Base-by-base conservation (phyloP, 2,797 vertebrate species). In the Acanthurus leucopareius region DNA sequence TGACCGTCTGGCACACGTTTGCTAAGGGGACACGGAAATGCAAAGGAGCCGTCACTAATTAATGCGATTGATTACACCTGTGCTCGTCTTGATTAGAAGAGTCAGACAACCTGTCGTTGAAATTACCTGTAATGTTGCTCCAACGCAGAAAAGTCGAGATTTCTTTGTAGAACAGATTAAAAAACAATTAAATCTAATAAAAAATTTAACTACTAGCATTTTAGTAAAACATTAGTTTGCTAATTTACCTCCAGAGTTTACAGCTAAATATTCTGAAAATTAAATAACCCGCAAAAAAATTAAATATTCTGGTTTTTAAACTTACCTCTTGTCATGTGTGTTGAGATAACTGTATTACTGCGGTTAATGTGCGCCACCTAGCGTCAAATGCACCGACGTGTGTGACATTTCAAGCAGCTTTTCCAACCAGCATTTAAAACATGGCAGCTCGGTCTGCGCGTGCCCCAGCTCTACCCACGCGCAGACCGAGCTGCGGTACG, bases 281-380 rank as follows among this genome's bases (percentile, higher is more conserved):
- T 14, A 60, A 54, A 2, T 1, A 15, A 10, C 6, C 15, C 1
- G 8, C 59, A 32, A 7, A 35, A 56, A 38, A 42, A 17, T 19
- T 19, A 1, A 3, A 1, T 5, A 14, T 1, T 1, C 32, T 13
- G 70, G 63, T 5, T 2, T 10, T 17, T 13, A 44, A 42, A 38
- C 28, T 62, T 10, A 45, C 56, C 48, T 65, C 8, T 8, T 15
- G 35, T 38, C 17, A 2, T 5, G 17, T 20, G 10, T 13, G 53
- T 17, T 2, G 17, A 16, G 5, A 25, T 19, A 3, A 32, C 8
- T 45, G 64, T n/a, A 5, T 0, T 35, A 6, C 20, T 13, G 64
- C 40, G 59, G 84, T 54, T 4, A 16, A 16, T 14, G 73, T 20
- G 13, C 78, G 86, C 87, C 86, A 76, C 76, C 89, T 85, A 73